Base-by-base conservation (phyloP, 2,113 vertebrate species). In the Lonchura striata region DNA sequence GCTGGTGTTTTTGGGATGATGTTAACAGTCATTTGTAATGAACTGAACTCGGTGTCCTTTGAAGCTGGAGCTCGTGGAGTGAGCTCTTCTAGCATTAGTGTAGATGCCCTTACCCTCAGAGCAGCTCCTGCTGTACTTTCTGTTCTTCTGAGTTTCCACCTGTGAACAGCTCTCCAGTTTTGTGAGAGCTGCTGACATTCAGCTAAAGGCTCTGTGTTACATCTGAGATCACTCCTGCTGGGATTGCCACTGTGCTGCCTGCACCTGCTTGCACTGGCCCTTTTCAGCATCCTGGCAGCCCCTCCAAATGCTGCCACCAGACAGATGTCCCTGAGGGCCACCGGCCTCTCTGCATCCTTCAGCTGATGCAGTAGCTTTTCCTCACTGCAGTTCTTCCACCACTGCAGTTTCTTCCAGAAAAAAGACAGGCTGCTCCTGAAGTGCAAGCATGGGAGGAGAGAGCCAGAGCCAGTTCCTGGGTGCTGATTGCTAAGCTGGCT, bases 291-390 rank as follows among this genome's bases (percentile, higher is more conserved):
- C 65, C 39, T n/a, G 63, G 44, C 41, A 68, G 44, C 13, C 17
- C 9, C 44, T 76, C 22, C 0, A 0, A 41, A 35, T 13, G 23
- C 13, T 69, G 47, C 31, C 68, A 64, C 35, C 25, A 52, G 46
- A 15, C 25, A 78, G 18, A 41, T 5, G 16, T 49, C 56, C 46
- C 46, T 1, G 2, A 16, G 15, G 54, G 64, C 49, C 54, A 47
- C 35, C 41, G 24, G 19, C 33, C 11, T 7, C 20, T 60, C 72
- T 17, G 35, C 37, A 33, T 25, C 78, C 54, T 35, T 61, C 37
- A 61, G 56, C 70, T 42, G 41, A 46, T 25, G 49, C 1, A 2
- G 49, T 3, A 53, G 63, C 1, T 1, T 46, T 74, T 72, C 68
- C 59, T 60, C 0, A 7, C 53, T 39, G 24, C 53, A 56, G 22